Evolutionary conservation across 2,113 vertebrate species (phyloP), one percentile per base, ranked within the genome.

Genomic region (Aphelocoma coerulescens): DNA sequence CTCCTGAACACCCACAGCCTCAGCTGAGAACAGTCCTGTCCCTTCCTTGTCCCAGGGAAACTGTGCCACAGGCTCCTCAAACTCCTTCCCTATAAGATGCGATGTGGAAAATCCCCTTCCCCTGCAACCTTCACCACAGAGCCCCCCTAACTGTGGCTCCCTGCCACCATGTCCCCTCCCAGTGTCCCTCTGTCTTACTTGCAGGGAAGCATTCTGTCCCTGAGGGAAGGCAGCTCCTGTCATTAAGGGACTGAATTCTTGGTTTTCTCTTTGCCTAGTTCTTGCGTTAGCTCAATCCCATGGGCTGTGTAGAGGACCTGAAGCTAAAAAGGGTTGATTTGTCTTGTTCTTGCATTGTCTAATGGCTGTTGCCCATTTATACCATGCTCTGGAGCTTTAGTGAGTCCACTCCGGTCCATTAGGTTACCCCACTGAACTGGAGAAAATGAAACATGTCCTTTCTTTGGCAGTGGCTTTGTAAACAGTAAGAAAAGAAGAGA

Each of bases 401-500:
- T 24, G 54, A 73, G 75, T 44, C 88, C 93, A 35, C 91, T 95
- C 54, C 24, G 12, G 35, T 82, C 93, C 92, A 89, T 97, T 84
- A 95, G 96, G 81, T 94, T 85, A 84, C 83, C 96, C 73, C 92
- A 95, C 20, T 97, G 95, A 93, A 93, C 93, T 96, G 96, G 82
- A 96, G 92, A 93, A 96, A 97, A 96, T 95, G 88, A 94, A 95
- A 90, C 72, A 12, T 71, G 92, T 52, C 93, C 93, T 95, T 93
- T 90, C 72, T 44, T 78, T 74, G 72, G 65, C 94, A 86, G 59
- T 61, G 79, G 26, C 82, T 84, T 82, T 59, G 79, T 71, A 72
- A 90, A 78, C 52, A 94, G 85, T 27, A 94, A 72, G 75, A 73
- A 79, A 91, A 88, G 30, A 87, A 52, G 66, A 72, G 69, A 91